phyloP scores from a whole-genome alignment of 2,888 invertebrate genomes.

The Nasonovia ribisnigri region DNA sequence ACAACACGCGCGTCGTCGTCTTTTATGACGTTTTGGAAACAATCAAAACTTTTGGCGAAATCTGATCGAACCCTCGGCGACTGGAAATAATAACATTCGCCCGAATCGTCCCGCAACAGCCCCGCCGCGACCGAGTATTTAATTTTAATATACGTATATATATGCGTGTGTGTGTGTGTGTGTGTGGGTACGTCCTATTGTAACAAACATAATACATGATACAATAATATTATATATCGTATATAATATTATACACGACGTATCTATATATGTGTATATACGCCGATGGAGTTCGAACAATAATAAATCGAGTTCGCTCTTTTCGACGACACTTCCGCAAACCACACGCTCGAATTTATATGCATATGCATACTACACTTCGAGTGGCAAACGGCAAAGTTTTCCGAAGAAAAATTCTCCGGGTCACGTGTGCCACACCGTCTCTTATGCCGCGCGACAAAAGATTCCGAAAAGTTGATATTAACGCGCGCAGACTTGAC shows the following conservation, averaged over 20 bases:
- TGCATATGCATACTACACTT: not conserved
- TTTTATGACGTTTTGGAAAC: slow-evolving; percentile 63
- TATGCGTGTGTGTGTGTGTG: not conserved
- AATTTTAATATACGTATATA: slow-evolving; percentile 15
- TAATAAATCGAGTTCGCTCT: slow-evolving; percentile 55
- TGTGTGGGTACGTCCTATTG: not conserved
- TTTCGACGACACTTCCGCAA: slow-evolving; percentile 46
- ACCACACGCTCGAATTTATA: not conserved
- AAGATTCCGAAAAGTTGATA: slow-evolving; percentile 48
- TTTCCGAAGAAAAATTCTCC: slow-evolving; percentile 37
- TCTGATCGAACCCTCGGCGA: slow-evolving; percentile 63
- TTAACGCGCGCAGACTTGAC: not conserved
- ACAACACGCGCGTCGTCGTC: slow-evolving; percentile 40
- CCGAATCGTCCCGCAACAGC: not conserved
- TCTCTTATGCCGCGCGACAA: not conserved
- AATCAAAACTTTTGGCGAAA: slow-evolving; percentile 63
- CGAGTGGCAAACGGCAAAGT: slow-evolving; percentile 10
- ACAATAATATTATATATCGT: not conserved
- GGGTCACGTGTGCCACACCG: not conserved
- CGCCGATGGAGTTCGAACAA: slow-evolving; percentile 37
- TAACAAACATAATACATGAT: slow-evolving; percentile 10
- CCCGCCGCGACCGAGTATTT: slow-evolving; percentile 31
- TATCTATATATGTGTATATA: not conserved
- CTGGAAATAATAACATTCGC: slow-evolving; percentile 52
- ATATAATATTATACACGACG: not conserved